Conservation (phyloP, 1,140 invertebrate genomes). For the Pseudobourletiella spinata region DNA sequence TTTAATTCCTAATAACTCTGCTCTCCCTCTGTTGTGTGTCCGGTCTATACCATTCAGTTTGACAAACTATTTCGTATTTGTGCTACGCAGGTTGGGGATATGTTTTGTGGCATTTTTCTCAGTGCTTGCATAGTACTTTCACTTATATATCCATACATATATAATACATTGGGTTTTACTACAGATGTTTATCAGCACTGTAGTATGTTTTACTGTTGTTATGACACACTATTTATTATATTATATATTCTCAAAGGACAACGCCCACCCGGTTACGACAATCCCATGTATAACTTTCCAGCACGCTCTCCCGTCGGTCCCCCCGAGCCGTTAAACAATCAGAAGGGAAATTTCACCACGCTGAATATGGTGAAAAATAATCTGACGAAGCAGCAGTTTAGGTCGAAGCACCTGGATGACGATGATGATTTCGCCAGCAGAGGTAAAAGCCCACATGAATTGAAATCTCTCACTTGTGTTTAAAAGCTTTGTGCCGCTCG, state of each 20-base stretch:
- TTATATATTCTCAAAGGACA: constrained; percentile 1
- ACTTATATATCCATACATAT: no score
- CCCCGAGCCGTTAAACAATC: constrained; percentile 47
- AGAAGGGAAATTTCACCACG: constrained; percentile 48
- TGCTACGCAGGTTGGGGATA: no score
- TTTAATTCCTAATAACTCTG: no score
- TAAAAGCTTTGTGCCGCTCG: no score
- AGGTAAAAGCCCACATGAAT: constrained; percentile 38
- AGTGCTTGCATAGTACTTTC: no score
- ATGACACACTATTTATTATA: neutral
- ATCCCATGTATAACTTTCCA: constrained; percentile 11
- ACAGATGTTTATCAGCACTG: no score
- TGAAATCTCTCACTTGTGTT: neutral
- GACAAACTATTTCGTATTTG: no score
- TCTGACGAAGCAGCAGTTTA: constrained; percentile 45
- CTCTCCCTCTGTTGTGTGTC: no score
- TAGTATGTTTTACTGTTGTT: neutral
- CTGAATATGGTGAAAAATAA: constrained; percentile 56
- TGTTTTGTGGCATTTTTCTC: no score
- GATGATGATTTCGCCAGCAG: constrained; percentile 45
- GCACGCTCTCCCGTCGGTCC: neutral
- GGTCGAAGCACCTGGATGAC: constrained; percentile 44
- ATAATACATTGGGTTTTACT: no score
- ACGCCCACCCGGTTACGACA: constrained; percentile 8
- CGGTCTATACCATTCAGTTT: no score